Evolutionary conservation across 2,797 vertebrate genomes (phyloP).

Genomic region (Steatocranus sp.): DNA sequence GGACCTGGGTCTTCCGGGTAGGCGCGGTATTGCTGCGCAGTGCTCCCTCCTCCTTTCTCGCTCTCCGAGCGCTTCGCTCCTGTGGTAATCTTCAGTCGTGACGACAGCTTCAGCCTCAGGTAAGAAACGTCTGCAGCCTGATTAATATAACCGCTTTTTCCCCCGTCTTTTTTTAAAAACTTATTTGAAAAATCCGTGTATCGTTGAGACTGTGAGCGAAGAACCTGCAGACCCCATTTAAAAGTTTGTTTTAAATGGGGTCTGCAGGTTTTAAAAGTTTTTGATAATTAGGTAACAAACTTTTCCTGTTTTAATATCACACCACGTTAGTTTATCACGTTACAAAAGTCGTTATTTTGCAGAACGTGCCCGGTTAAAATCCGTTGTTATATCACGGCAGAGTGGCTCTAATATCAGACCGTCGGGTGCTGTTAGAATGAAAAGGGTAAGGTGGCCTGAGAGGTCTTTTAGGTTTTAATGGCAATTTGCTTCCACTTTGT

Average conservation of each 20-base stretch:
- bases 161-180: too few relatives aligned
- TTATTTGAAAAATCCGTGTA: too few relatives aligned
- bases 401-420: not conserved
- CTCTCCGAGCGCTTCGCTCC: not conserved
- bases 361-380: rapidly evolving
- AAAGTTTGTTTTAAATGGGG: not conserved
- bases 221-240: rapidly evolving
- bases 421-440: not conserved
- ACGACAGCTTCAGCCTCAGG: not conserved
- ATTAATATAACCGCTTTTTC: not conserved
- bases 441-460: rapidly evolving
- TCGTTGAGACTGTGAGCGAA: too few relatives aligned
- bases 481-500: not conserved
- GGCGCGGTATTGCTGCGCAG: not conserved
- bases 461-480: not conserved
- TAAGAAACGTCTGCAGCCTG: not conserved
- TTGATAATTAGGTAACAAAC: too few relatives aligned
- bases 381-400: rapidly evolving
- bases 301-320: not conserved
- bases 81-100: not conserved
- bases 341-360: rapidly evolving
- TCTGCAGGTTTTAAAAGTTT: too few relatives aligned
- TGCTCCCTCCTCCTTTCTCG: not conserved
- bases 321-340: rapidly evolving
- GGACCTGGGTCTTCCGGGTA: rapidly evolving